Evolutionary conservation across 1,140 invertebrate species (phyloP), one percentile per base, ranked within the genome.

Genomic region (Leptoteleia sp.): DNA sequence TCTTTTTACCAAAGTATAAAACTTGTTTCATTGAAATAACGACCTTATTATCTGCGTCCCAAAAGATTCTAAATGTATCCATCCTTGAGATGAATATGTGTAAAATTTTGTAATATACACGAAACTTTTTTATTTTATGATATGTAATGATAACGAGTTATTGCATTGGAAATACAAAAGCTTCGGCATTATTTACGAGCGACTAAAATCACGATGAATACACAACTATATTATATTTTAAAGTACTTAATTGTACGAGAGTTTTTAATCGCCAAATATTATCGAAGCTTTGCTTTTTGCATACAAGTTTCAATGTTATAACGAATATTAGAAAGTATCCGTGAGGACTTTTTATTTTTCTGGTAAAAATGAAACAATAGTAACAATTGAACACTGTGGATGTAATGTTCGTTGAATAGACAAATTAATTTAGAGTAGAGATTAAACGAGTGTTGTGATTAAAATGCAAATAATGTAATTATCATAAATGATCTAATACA

Each of bases 401-500:
- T 57, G 61, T 48, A 77, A 43, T 8, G 9, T 52, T 67, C 27
- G 16, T 42, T 31, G 9, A 5, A 45, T 42, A 57, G 31, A 38
- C 59, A 5, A 76, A 43, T 45, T 50, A 67, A n/a, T n/a, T n/a
- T n/a, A 33, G 35, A 9, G 5, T 76, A 54, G 38, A 42, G 19
- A 25, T 59, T 40, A 33, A 65, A 47, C 11, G 76, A 78, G 76
- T 78, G 76, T 78, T 78, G 76, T 47, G 70, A 79, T 65, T 70
- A 79, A 79, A 75, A 64, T 73, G 68, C 43, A 17, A 67, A 68
- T 38, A 52, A 55, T 78, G 38, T 77, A 76, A 76, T 59, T 64
- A 78, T 65, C 11, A 57, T 55, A 65, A 76, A 67, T 7, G 54
- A 80, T 82, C 61, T 50, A 75, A 77, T 27, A 61, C 80, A 81